A percentile compares a stretch with the other conserved stretches of the same genome.
Conservation (phyloP, 2,113 vertebrate genomes). For the Acrocephalus kingi region DNA sequence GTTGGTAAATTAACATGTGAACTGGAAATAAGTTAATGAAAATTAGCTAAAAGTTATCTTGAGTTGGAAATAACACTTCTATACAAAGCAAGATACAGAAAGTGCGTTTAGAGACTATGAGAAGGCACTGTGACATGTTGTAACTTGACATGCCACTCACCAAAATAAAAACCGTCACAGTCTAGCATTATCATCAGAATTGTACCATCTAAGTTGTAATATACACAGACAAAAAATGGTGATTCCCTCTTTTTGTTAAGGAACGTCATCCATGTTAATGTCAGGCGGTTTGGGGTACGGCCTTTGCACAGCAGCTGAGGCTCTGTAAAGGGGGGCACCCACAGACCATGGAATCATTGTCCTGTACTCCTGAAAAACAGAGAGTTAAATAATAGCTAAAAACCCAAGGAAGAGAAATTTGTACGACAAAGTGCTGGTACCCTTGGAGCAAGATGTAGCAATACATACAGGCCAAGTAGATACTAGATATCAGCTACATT, state of each 20-base stretch:
- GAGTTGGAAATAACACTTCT: neutral
- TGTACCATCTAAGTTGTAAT: neutral
- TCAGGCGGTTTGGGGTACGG: neutral
- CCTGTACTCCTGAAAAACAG: neutral
- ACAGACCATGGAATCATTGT: neutral
- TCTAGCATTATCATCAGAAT: neutral
- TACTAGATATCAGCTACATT: constrained; percentile 7
- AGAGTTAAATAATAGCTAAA: neutral
- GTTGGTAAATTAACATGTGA: neutral
- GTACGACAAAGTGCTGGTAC: neutral
- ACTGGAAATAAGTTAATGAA: neutral
- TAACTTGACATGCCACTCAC: neutral
- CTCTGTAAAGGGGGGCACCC: neutral
- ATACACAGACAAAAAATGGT: neutral
- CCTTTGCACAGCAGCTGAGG: neutral
- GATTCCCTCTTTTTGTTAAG: neutral
- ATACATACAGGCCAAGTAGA: constrained; percentile 21
- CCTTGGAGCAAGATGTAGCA: neutral
- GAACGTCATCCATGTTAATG: neutral
- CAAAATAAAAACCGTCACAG: neutral
- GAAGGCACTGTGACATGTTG: rapidly evolving
- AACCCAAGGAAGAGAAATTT: neutral
- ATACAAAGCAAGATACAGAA: neutral
- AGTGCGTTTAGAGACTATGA: neutral
- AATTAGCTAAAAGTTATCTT: neutral